Percentiles rank a stretch among this genome's conserved stretches.
Evolutionary conservation across 2,888 invertebrate species (phyloP).

Genomic region (Macrophya alboannulata): DNA sequence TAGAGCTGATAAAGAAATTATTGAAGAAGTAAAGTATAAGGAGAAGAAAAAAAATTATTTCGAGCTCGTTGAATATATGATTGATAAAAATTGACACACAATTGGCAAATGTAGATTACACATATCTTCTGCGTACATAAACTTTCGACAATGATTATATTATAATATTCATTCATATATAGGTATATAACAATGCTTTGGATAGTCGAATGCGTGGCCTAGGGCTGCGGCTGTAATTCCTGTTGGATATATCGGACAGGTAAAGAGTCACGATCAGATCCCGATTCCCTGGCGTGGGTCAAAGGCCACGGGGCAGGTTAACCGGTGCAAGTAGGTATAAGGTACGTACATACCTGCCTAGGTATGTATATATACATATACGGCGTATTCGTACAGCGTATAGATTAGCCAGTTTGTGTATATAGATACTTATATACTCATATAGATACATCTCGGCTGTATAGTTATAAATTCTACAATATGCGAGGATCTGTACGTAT

Average conservation of each 20-base stretch:
- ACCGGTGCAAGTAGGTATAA: constrained; percentile 7
- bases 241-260: constrained; percentile 38
- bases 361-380: neutral
- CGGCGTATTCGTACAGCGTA: neutral
- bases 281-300: constrained; percentile 25
- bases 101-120: too few species aligned
- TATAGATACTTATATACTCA: neutral
- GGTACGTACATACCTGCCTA: too few species aligned
- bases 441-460: neutral
- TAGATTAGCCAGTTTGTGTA: constrained; percentile 33
- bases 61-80: too few species aligned
- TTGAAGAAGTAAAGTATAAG: too few species aligned
- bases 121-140: neutral
- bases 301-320: constrained; percentile 45
- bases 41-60: too few species aligned
- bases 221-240: constrained; percentile 15
- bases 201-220: constrained; percentile 9
- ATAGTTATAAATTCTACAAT: neutral
- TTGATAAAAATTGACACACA: too few species aligned
- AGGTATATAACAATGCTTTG: neutral
- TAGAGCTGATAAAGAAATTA: too few species aligned
- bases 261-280: constrained; percentile 50
- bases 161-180: neutral
- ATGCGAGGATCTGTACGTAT: neutral
- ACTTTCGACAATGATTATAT: neutral